Percentiles rank a stretch among this genome's conserved stretches.
Evolutionary conservation across 2,113 vertebrate genomes (phyloP).

Genomic region (Hypanus sabinus): DNA sequence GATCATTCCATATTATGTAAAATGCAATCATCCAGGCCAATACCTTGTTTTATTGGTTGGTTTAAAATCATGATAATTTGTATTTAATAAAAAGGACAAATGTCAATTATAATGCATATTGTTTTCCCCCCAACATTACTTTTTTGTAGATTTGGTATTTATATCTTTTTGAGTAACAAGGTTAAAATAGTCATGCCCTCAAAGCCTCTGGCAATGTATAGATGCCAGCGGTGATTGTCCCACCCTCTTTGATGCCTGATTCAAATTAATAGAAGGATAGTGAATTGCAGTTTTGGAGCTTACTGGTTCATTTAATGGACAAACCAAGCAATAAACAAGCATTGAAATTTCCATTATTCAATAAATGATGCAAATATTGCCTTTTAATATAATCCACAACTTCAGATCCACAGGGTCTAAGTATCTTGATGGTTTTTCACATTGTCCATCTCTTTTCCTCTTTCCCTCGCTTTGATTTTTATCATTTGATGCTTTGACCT

Average conservation of each 20-base stretch:
- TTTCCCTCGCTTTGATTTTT: too few species aligned
- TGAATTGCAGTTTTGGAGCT: too few species aligned
- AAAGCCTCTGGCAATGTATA: not conserved
- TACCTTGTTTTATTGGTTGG: not conserved
- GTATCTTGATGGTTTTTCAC: too few species aligned
- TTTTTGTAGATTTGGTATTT: not conserved
- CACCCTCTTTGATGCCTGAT: not conserved
- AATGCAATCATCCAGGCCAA: not conserved
- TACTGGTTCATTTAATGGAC: not conserved
- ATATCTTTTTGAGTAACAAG: too few species aligned
- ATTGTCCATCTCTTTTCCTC: too few species aligned
- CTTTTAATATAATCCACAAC: not conserved
- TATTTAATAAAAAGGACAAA: not conserved
- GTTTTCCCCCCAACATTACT: not conserved
- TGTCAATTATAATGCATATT: too few species aligned
- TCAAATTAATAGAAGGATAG: not conserved
- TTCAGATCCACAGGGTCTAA: not conserved
- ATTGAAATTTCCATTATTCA: not conserved
- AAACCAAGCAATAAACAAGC: not conserved
- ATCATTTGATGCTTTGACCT: not conserved
- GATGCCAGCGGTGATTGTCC: not conserved
- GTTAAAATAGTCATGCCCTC: too few species aligned
- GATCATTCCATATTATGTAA: not conserved
- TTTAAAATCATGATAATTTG: not conserved
- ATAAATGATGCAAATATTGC: not conserved